Evolutionary conservation across 2,888 invertebrate species (phyloP).

Genomic region (Tromatobia lineatoria): DNA sequence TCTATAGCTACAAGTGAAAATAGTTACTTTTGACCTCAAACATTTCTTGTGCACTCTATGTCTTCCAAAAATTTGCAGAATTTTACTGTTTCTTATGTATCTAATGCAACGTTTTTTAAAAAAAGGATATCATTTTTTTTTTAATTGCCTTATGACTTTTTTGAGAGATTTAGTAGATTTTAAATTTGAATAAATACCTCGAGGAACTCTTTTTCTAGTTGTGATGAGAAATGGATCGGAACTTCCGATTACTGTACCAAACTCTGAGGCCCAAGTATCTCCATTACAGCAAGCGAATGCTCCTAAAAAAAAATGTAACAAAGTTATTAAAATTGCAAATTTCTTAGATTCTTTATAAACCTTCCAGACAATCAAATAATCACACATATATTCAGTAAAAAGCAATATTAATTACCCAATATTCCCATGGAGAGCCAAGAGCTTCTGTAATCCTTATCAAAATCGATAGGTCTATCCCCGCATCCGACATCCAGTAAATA

Average conservation of each 20-base stretch:
- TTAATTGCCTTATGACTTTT: too few relatives aligned
- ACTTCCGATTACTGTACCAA: conserved; percentile 91
- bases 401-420: conserved; percentile 87
- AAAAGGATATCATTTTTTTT: too few relatives aligned
- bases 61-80: too few relatives aligned
- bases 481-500: conserved; percentile 93
- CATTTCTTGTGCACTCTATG: too few relatives aligned
- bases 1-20: too few relatives aligned
- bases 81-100: too few relatives aligned
- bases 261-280: conserved; percentile 96
- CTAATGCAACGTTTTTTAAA: too few relatives aligned
- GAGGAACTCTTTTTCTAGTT: conserved; percentile 91
- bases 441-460: conserved; percentile 90
- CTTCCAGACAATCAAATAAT: too few relatives aligned
- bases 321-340: too few relatives aligned
- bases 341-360: neutral
- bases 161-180: too few relatives aligned
- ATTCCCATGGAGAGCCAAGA: conserved; percentile 94
- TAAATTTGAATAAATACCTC: conserved; percentile 83
- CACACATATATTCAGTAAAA: neutral
- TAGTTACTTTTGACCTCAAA: too few relatives aligned
- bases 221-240: conserved; percentile 92
- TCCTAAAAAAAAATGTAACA: conserved; percentile 84
- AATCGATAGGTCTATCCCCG: conserved; percentile 92
- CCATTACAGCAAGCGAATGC: conserved; percentile 93